phyloP scores from a whole-genome alignment of 2,113 vertebrate species.

The Phycodurus eques region DNA sequence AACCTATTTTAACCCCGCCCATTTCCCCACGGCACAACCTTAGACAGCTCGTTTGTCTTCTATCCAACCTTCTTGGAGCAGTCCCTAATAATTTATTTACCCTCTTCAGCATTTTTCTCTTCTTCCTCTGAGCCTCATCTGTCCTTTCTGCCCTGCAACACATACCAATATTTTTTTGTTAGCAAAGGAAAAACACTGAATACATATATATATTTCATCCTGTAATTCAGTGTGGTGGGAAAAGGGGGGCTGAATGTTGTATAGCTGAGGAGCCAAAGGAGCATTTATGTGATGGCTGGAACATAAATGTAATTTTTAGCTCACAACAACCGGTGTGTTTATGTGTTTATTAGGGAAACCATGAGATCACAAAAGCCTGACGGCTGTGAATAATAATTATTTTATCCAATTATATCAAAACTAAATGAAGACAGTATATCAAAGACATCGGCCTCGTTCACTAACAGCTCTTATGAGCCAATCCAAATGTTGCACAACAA shows the following conservation, averaged over 20 bases:
- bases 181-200: background rate
- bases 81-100: constrained; percentile 15
- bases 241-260: background rate
- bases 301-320: constrained; percentile 14
- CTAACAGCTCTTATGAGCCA: background rate
- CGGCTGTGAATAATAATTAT: constrained; percentile 8
- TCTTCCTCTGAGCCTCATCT: background rate
- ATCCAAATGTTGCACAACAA: background rate
- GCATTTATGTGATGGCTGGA: background rate
- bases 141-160: background rate
- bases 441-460: background rate
- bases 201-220: background rate
- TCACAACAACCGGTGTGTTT: background rate
- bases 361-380: constrained; percentile 20
- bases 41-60: constrained; percentile 39
- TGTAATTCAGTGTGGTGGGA: background rate
- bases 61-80: constrained; percentile 15
- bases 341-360: background rate
- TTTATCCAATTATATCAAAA: background rate
- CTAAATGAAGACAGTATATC: background rate
- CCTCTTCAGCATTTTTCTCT: constrained; percentile 14
- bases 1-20: background rate
- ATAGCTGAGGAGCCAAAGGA: background rate
- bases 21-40: background rate
- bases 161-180: background rate